Percentiles rank a stretch among this genome's conserved stretches.
phyloP scores from a whole-genome alignment of 2,797 vertebrate species.

The Carduelis carduelis region DNA sequence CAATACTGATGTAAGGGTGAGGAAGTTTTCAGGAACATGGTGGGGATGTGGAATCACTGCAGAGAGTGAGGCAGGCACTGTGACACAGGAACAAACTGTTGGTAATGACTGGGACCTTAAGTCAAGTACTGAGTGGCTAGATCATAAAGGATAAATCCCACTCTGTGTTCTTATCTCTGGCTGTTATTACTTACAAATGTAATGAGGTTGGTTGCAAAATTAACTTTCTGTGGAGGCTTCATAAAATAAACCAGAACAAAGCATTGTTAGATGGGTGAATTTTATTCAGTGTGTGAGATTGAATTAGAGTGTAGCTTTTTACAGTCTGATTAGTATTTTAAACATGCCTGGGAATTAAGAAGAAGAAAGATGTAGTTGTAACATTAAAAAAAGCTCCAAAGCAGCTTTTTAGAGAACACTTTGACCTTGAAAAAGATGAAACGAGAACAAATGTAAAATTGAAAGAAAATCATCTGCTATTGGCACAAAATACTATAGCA shows the following conservation, averaged over 20 bases:
- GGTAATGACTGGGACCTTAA: background rate
- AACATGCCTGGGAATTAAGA: constrained; percentile 66
- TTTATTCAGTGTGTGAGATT: constrained; percentile 35
- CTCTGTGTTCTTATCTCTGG: constrained; percentile 26
- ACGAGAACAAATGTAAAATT: constrained; percentile 6
- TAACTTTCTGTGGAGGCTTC: constrained; percentile 57
- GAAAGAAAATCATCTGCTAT: background rate
- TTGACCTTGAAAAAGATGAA: constrained; percentile 74
- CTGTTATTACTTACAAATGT: constrained; percentile 51
- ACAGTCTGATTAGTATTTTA: constrained; percentile 69
- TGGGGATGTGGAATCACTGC: background rate
- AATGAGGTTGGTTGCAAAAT: constrained; percentile 62
- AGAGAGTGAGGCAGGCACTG: background rate
- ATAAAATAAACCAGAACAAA: constrained; percentile 68
- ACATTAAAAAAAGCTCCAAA: background rate
- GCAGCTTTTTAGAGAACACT: constrained; percentile 8
- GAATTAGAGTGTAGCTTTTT: constrained; percentile 37
- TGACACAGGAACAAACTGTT: background rate
- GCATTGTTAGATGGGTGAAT: constrained; percentile 48
- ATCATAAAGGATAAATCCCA: background rate
- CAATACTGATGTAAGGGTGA: background rate
- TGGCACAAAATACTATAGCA: background rate
- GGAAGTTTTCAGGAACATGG: background rate
- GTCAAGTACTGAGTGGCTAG: background rate
- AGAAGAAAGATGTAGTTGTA: constrained; percentile 40